A percentile compares a stretch with the other conserved stretches of the same genome.
These are phyloP conservation scores for Zelleria hepariella DNA, from an alignment of 2,888 invertebrate species.

Conservation along the genomic window DNA sequence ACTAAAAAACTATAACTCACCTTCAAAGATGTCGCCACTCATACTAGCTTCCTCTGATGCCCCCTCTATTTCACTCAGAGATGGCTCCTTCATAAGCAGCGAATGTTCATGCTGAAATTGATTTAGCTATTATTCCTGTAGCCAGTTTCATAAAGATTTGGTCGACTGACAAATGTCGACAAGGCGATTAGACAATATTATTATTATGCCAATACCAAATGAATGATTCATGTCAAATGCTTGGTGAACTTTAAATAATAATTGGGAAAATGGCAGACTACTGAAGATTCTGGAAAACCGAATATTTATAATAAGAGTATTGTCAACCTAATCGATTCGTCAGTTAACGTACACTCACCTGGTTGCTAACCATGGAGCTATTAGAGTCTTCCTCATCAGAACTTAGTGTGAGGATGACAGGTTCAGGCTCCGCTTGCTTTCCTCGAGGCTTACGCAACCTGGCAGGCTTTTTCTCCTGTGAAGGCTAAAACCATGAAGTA, in stretches of 20 bases:
- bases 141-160: no score
- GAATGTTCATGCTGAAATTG: constrained; percentile 49
- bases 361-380: constrained; percentile 55
- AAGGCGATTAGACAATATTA: no score
- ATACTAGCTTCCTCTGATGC: constrained; percentile 45
- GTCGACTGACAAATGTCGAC: no score
- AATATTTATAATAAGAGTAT: no score
- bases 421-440: constrained; percentile 73
- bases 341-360: constrained; percentile 28
- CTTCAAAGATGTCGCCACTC: constrained; percentile 31
- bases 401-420: constrained; percentile 78
- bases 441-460: constrained; percentile 65
- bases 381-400: constrained; percentile 79
- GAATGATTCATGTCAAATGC: no score
- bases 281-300: no score
- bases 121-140: constrained; percentile 1
- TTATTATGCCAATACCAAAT: background rate
- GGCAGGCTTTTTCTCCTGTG: constrained; percentile 52
- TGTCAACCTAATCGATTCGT: background rate
- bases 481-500: no score
- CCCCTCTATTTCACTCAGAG: constrained; percentile 60
- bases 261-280: no score
- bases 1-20: background rate
- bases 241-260: no score
- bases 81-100: constrained; percentile 55